Base-by-base conservation (phyloP, 2,888 invertebrate genomes). In the Perdita meconis region DNA sequence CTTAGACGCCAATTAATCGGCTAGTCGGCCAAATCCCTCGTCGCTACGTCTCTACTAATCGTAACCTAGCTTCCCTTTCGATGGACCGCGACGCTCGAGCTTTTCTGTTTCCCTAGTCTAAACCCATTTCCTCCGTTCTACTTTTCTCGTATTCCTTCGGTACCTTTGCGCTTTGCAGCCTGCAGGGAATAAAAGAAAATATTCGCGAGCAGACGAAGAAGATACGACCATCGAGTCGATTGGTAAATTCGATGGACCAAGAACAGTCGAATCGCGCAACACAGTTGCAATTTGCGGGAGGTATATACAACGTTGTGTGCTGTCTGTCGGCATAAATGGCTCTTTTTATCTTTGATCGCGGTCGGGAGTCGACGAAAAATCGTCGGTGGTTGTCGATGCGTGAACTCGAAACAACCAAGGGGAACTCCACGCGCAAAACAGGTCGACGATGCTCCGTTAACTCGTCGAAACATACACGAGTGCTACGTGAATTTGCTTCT, bases 341-440 rank as follows among this genome's bases (percentile, higher is more conserved):
- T 22, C 53, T 63, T 73, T 72, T 73, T 73, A 72, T 72, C 61
- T 55, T 8, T 12, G 42, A 70, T 72, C 72, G 42, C 57, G 50
- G 57, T 60, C 44, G 55, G 34, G 55, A 53, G 55, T 61, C 56
- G 30, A 61, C 40, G 74, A 75, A 75, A 66, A 66, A 74, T 76
- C 66, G 60, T n/a, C 65, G 74, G 73, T 55, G 73, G 40, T 1
- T 74, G 61, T 16, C 75, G 67, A 44, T 61, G 76, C 76, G 75
- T 67, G 66, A 76, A 76, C 50, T 56, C 59, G 75, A 38, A 75
- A 66, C 60, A 36, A 22, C 34, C 55, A 16, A 24, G 60, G 75
- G 61, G 36, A 47, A 65, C 50, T 42, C 38, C 26, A 51, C 34
- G 56, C 8, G 64, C 24, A 50, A 67, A 51, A 63, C 68, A 82